Percentiles rank a stretch among this genome's conserved stretches.
These are phyloP conservation scores for Microtus richardsoni DNA, from an alignment of 2,113 vertebrate genomes.

Conservation along the genomic window DNA sequence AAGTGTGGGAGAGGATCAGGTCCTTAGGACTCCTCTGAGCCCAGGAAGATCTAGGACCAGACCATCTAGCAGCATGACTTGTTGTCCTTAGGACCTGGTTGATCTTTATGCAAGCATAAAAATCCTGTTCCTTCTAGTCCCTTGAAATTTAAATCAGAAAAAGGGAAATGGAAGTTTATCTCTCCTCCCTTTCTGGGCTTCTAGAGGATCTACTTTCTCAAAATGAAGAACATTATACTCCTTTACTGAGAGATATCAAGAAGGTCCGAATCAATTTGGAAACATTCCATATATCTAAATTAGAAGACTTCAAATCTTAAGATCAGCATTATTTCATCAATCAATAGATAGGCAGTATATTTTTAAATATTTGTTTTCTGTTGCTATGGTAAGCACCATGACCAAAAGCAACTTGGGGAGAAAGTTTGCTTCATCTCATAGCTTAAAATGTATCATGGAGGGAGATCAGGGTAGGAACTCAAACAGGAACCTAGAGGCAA, in stretches of 20 bases:
- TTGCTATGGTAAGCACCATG: not conserved
- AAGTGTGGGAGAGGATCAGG: not conserved
- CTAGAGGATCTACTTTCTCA: not conserved
- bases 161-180: not conserved
- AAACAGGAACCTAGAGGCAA: not conserved
- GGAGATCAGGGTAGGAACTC: not conserved
- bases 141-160: not conserved
- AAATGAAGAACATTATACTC: not conserved
- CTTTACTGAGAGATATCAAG: not conserved
- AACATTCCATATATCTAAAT: not conserved
- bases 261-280: not conserved
- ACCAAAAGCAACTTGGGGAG: not conserved
- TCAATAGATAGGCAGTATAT: not conserved
- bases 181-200: not conserved
- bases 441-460: not conserved
- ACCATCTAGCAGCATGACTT: not conserved
- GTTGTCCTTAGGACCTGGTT: not conserved
- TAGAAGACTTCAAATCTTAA: not conserved
- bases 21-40: not conserved
- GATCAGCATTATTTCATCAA: not conserved
- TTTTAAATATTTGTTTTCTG: not conserved
- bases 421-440: not conserved
- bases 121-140: not conserved
- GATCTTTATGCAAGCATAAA: not conserved
- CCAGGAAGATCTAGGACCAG: not conserved